These are phyloP conservation scores for Leptonema lineaticorne DNA, from an alignment of 1,140 invertebrate genomes.

Conservation along the genomic window DNA sequence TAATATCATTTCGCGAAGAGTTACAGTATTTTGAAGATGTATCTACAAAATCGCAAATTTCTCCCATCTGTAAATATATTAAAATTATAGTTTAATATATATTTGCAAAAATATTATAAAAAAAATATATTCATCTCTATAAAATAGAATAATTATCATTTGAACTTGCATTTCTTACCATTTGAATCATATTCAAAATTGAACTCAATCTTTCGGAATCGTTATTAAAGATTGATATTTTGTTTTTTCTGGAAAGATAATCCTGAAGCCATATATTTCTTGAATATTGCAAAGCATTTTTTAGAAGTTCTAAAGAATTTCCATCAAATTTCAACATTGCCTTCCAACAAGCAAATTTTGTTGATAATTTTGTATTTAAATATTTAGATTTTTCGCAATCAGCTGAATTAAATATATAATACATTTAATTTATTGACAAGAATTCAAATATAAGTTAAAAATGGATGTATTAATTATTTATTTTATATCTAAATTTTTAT, in stretches of 20 bases:
- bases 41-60: neutral
- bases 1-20: neutral
- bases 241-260: neutral
- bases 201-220: neutral
- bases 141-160: too few species aligned
- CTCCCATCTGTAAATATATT: constrained; percentile 13
- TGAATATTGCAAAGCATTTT: neutral
- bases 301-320: constrained; percentile 1
- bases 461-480: too few species aligned
- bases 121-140: too few species aligned
- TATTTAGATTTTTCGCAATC: neutral
- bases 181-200: constrained; percentile 10
- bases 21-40: neutral
- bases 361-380: constrained; percentile 9
- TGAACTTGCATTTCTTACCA: too few species aligned
- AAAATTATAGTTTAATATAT: constrained; percentile 1
- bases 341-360: constrained; percentile 17
- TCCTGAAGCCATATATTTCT: constrained; percentile 12
- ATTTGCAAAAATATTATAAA: neutral
- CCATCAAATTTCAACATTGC: neutral
- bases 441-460: too few species aligned
- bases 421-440: too few species aligned
- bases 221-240: neutral
- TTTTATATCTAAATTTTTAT: too few species aligned
- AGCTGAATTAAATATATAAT: neutral